Evolutionary conservation across 2,797 vertebrate species (phyloP).

Genomic region (Hyperoplus immaculatus): DNA sequence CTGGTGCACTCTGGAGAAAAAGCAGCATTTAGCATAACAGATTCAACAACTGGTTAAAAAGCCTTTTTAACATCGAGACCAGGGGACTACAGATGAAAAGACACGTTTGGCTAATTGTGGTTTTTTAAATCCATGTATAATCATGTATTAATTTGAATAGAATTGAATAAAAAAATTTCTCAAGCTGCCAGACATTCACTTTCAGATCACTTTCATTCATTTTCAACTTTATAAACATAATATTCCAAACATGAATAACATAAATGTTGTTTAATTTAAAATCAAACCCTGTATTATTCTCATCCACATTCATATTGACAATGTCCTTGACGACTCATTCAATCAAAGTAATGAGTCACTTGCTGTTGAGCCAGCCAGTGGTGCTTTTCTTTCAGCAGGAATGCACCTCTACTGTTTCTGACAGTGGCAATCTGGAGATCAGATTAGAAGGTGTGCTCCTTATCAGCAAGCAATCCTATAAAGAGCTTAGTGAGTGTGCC

Average conservation of each 20-base stretch:
- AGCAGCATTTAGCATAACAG: constrained; percentile 4
- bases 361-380: constrained; percentile 16
- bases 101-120: too few species aligned
- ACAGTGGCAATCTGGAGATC: constrained; percentile 76
- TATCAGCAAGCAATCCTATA: constrained; percentile 65
- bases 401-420: constrained; percentile 67
- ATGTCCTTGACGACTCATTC: constrained; percentile 55
- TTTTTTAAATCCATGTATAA: too few species aligned
- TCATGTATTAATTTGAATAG: too few species aligned
- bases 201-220: constrained; percentile 8
- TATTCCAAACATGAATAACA: not conserved
- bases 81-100: too few species aligned
- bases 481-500: constrained; percentile 57
- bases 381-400: constrained; percentile 59
- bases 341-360: constrained; percentile 24
- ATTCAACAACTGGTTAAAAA: not conserved
- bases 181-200: not conserved
- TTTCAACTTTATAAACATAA: not conserved
- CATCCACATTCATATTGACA: constrained; percentile 35
- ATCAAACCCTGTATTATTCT: constrained; percentile 12
- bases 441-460: constrained; percentile 70
- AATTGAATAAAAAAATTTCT: too few species aligned
- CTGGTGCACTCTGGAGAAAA: constrained; percentile 7
- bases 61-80: not conserved
- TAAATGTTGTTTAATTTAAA: constrained; percentile 20